Evolutionary conservation across 1,140 invertebrate species (phyloP).

Genomic region (Aphidius ervi): DNA sequence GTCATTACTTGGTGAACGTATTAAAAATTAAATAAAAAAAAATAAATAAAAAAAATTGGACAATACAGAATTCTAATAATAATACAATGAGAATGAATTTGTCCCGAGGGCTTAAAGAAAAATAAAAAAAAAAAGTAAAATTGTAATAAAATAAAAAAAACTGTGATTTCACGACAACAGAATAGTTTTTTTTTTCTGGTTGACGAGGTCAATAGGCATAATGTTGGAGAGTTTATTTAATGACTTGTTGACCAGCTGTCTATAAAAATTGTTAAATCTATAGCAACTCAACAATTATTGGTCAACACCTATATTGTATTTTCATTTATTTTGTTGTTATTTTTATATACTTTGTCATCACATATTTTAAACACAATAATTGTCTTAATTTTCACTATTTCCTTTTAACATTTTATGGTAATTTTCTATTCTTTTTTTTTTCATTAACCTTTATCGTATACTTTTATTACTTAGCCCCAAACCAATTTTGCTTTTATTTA

Average conservation of each 20-base stretch:
- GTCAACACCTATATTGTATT: conserved; percentile 4
- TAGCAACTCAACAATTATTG: background rate
- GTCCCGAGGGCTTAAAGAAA: conserved; percentile 2
- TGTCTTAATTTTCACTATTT: too few relatives aligned
- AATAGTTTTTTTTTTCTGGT: background rate
- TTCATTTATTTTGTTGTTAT: too few relatives aligned
- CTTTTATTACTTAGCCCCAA: too few relatives aligned
- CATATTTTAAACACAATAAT: too few relatives aligned
- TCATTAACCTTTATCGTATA: too few relatives aligned
- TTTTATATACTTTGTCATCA: too few relatives aligned
- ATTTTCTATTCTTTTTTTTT: too few relatives aligned
- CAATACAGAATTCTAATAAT: too few relatives aligned
- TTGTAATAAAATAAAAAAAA: background rate
- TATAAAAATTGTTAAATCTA: conserved; percentile 1
- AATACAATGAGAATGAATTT: background rate
- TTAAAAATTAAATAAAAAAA: background rate
- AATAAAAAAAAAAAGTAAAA: background rate
- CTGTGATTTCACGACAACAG: background rate
- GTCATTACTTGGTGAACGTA: conserved; percentile 11
- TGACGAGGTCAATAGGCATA: conserved; percentile 13
- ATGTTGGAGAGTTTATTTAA: conserved; percentile 5
- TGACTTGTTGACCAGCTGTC: conserved; percentile 7
- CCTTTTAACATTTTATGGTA: too few relatives aligned
- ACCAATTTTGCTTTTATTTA: too few relatives aligned
- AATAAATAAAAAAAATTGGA: background rate